A percentile compares a stretch with the other conserved stretches of the same genome.
Conservation (phyloP, 2,797 vertebrate genomes). For the Chiroxiphia lanceolata region DNA sequence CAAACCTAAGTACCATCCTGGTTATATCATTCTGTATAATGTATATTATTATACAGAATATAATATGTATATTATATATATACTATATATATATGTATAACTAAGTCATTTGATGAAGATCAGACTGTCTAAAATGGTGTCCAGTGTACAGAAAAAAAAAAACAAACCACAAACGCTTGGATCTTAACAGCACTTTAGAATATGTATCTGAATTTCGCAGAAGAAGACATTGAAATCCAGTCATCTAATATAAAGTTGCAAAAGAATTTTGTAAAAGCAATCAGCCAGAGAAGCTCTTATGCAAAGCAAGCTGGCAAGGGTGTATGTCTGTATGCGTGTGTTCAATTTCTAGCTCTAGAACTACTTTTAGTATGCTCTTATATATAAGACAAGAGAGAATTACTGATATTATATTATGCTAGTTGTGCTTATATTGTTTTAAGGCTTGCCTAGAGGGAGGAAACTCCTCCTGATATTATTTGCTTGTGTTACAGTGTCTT, state of each 20-base stretch:
- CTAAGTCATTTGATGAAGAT: not conserved
- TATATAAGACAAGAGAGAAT: not conserved
- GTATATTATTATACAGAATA: not conserved
- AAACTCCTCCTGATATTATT: not conserved
- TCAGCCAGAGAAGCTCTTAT: not conserved
- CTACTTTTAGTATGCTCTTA: not conserved
- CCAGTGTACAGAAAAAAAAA: not conserved
- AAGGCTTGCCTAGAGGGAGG: not conserved
- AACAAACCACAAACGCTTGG: not conserved
- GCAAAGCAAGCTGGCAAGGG: not conserved
- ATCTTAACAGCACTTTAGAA: not conserved
- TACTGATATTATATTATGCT: not conserved
- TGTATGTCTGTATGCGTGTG: fast-evolving
- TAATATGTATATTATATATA: too few relatives aligned
- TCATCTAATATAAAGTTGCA: not conserved
- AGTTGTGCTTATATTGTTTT: not conserved
- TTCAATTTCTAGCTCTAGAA: not conserved
- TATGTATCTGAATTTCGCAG: not conserved
- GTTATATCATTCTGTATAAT: not conserved
- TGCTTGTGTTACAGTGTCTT: not conserved
- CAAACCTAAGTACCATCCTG: not conserved
- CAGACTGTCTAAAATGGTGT: not conserved
- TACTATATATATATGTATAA: not conserved
- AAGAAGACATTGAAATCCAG: not conserved
- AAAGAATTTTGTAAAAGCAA: not conserved